Evolutionary conservation across 64 coral and sea anemone species (phyloP), one percentile per base, ranked within the genome.

Genomic region (Platygyra sinensis): DNA sequence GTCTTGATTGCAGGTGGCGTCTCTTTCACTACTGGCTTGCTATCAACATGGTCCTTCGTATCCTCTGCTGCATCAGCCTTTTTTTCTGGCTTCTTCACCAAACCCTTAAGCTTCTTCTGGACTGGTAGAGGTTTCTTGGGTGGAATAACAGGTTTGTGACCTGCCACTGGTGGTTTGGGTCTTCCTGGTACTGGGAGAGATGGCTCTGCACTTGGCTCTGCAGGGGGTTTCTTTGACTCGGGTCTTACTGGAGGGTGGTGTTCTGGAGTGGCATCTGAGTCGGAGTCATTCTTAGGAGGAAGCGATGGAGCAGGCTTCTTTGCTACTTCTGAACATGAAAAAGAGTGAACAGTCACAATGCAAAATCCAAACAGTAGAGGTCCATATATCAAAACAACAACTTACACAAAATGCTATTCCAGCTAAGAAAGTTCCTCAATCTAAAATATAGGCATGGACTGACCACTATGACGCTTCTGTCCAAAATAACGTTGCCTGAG

Each of bases 131-230:
- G 63, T 76, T 91, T 65, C 72, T 86, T 84, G 9, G 61, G 82
- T 72, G 75, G 84, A 39, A 86, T 46, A 12, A 76, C 82, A 25
- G 90, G 82, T 52, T 92, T 92, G 29, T 92, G 84, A 3, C 54
- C 30, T 46, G 33, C 50, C 11, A 64, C 12, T 19, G 79, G 52
- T 19, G 83, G 83, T n/a, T 89, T 89, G 2, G 87, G 65, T 22
- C 71, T 85, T 12, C 10, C 62, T 51, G 63, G 63, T 12, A 11
- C 62, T 50, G 81, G 81, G 0, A 12, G 72, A 6, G 30, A 2
- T 19, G 50, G 18, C 65, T 69, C 76, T 4, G 28, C 0, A 38
- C 4, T 38, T 42, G 76, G 10, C 19, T 78, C 36, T 2, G 18
- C 28, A 5, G 32, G 18, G 19, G 36, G 16, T 78, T 54, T 87